A percentile compares a stretch with the other conserved stretches of the same genome.
Evolutionary conservation across 2,113 vertebrate genomes (phyloP).

Genomic region (Raphicerus campestris): DNA sequence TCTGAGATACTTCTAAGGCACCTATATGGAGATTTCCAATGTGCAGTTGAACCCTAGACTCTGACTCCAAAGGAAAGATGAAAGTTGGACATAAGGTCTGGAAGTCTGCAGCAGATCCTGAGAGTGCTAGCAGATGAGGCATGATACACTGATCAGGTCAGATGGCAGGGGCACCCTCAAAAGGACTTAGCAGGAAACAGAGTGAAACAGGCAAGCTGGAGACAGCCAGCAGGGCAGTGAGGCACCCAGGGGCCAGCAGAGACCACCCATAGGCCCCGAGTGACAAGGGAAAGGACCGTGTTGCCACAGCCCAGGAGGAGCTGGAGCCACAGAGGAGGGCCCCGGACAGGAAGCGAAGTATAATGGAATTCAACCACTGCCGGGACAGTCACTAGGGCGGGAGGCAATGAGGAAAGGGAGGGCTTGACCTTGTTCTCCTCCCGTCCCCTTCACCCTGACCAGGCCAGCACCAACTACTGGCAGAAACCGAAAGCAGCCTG

Average conservation of each 20-base stretch:
- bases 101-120: background rate
- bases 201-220: background rate
- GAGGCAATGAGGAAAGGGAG: too few relatives aligned
- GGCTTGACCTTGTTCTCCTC: background rate
- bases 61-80: background rate
- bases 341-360: rapidly evolving
- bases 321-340: background rate
- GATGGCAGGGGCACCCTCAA: background rate
- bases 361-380: background rate
- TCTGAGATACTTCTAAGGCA: background rate
- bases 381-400: background rate
- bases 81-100: background rate
- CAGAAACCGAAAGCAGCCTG: background rate
- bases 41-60: background rate
- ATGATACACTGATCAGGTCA: background rate
- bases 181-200: background rate
- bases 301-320: background rate
- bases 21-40: background rate
- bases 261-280: background rate
- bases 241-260: background rate
- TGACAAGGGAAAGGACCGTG: background rate
- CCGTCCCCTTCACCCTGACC: background rate
- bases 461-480: background rate
- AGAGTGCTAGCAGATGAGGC: background rate
- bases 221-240: background rate